Conservation (phyloP, 2,113 vertebrate species). For the Poeciliopsis turrubarensis region DNA sequence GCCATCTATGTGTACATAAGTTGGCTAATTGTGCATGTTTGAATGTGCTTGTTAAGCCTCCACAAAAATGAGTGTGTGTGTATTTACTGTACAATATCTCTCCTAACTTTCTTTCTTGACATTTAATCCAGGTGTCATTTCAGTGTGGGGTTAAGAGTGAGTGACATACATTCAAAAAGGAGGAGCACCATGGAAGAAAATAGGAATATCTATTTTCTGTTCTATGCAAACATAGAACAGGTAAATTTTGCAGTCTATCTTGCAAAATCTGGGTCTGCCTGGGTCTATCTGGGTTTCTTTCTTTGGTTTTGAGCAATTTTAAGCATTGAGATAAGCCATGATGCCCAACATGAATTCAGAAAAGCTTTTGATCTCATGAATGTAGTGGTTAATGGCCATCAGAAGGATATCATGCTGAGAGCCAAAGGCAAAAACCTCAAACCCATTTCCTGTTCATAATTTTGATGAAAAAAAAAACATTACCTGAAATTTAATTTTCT, state of each 20-base stretch:
- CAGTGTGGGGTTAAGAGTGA: neutral
- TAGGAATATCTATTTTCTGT: too few relatives aligned
- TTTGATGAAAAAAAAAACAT: conserved; percentile 41
- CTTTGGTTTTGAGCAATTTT: neutral
- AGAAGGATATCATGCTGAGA: conserved; percentile 28
- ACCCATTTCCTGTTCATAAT: conserved; percentile 34
- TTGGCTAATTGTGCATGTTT: neutral
- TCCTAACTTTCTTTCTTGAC: neutral
- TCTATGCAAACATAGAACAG: too few relatives aligned
- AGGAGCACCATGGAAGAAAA: too few relatives aligned
- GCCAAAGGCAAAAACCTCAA: conserved; percentile 31
- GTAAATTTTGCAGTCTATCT: too few relatives aligned
- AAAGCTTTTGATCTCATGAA: conserved; percentile 20
- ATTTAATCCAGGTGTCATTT: neutral
- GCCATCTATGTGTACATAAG: neutral
- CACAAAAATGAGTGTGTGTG: neutral
- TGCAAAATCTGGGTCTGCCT: too few relatives aligned
- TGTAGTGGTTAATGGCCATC: conserved; percentile 45
- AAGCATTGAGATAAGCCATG: neutral
- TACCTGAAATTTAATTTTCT: conserved; percentile 37
- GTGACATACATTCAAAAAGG: neutral
- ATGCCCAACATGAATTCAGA: conserved; percentile 26
- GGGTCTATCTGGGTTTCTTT: too few relatives aligned
- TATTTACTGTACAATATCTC: neutral
- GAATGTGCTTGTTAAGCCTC: too few relatives aligned